A percentile compares a stretch with the other conserved stretches of the same genome.
Evolutionary conservation across 2,888 invertebrate genomes (phyloP).

Genomic region (Melieria picta): DNA sequence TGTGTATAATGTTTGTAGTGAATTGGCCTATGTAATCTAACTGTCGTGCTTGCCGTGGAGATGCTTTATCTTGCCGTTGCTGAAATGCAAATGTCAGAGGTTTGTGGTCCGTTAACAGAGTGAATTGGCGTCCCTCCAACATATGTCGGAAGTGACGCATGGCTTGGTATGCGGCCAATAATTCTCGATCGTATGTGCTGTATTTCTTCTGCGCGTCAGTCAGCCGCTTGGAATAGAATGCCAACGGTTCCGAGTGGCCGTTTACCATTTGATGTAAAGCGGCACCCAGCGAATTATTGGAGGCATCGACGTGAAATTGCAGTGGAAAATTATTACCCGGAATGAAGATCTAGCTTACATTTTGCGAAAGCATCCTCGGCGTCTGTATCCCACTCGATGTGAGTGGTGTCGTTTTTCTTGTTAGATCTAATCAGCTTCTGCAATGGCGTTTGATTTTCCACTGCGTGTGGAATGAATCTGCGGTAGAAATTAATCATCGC

Average conservation of each 20-base stretch:
- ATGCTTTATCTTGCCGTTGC: constrained; percentile 24
- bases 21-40: constrained; percentile 23
- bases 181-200: constrained; percentile 16
- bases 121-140: constrained; percentile 17
- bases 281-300: too few relatives aligned
- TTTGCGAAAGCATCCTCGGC: too few relatives aligned
- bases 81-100: constrained; percentile 21
- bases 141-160: not conserved
- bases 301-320: too few relatives aligned
- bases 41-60: constrained; percentile 17
- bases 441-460: too few relatives aligned
- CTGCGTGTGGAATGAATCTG: too few relatives aligned
- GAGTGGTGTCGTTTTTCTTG: too few relatives aligned
- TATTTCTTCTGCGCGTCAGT: not conserved
- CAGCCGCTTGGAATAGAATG: not conserved
- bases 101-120: constrained; percentile 26
- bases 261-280: not conserved
- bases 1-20: constrained; percentile 10
- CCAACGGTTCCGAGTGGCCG: not conserved
- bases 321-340: too few relatives aligned
- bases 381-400: too few relatives aligned
- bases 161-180: not conserved
- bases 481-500: too few relatives aligned
- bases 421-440: not conserved
- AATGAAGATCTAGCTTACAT: too few relatives aligned